Conservation (phyloP, 2,797 vertebrate genomes). For the Xenentodon cancila region DNA sequence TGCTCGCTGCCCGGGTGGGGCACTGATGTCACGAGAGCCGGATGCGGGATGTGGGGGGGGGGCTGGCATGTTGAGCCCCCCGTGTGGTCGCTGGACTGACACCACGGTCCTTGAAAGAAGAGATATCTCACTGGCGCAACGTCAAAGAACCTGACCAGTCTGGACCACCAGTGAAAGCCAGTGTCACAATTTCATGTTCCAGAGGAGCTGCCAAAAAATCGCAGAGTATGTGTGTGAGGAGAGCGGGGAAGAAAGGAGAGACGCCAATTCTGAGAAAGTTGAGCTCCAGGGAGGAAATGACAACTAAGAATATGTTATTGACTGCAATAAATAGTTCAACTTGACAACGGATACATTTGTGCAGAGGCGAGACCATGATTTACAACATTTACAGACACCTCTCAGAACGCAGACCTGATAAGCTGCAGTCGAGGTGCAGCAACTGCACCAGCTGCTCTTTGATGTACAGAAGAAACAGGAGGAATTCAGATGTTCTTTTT, state of each 20-base stretch:
- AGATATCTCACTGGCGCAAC: slow-evolving; percentile 69
- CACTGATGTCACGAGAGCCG: slow-evolving; percentile 72
- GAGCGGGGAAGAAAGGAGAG: slow-evolving; percentile 30
- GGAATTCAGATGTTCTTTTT: too few relatives aligned
- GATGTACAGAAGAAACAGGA: background rate
- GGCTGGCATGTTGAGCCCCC: slow-evolving; percentile 42
- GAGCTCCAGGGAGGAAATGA: slow-evolving; percentile 47
- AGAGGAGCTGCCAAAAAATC: slow-evolving; percentile 61
- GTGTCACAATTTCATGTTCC: slow-evolving; percentile 75
- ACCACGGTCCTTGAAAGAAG: slow-evolving; percentile 60
- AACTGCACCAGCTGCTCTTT: background rate
- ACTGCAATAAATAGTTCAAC: slow-evolving; percentile 52
- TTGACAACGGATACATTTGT: slow-evolving; percentile 34
- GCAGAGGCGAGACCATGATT: slow-evolving; percentile 53
- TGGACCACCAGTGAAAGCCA: slow-evolving; percentile 50
- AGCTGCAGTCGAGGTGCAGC: slow-evolving; percentile 3
- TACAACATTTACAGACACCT: slow-evolving; percentile 46
- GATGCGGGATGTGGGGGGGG: slow-evolving; percentile 67
- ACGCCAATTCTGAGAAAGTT: slow-evolving; percentile 48
- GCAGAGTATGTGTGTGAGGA: slow-evolving; percentile 53
- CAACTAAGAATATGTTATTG: slow-evolving; percentile 50
- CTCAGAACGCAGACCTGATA: slow-evolving; percentile 27
- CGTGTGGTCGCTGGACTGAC: slow-evolving; percentile 51
- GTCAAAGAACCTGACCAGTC: slow-evolving; percentile 59
- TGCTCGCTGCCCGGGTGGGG: slow-evolving; percentile 21